Evolutionary conservation across 2,113 vertebrate genomes (phyloP).

Genomic region (Struthidea cinerea): DNA sequence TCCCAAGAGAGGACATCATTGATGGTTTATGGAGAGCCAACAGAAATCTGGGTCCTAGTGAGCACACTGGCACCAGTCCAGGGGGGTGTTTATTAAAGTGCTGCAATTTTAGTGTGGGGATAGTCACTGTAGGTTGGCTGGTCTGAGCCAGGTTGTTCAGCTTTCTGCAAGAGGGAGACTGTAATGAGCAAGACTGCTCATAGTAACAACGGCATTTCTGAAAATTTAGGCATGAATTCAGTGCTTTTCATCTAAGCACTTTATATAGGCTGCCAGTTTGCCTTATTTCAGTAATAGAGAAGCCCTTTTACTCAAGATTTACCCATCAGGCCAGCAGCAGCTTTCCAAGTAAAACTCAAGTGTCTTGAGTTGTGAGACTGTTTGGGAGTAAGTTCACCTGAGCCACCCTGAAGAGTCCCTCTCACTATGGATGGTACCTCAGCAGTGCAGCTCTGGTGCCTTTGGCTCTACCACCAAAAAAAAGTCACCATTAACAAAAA

Average conservation of each 20-base stretch:
- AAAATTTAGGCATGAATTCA: neutral
- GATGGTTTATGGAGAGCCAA: neutral
- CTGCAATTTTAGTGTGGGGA: neutral
- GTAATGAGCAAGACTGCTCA: neutral
- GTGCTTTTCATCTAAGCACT: neutral
- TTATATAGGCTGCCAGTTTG: neutral
- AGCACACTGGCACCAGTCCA: fast-evolving
- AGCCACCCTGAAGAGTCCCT: neutral
- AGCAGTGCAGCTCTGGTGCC: neutral
- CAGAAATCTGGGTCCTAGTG: neutral
- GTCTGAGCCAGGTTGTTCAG: neutral
- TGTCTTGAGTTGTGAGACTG: neutral
- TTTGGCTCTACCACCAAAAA: neutral
- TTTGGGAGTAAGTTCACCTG: neutral
- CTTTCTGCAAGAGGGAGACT: neutral
- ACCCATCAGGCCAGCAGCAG: neutral
- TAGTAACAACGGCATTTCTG: neutral
- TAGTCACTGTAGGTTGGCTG: neutral
- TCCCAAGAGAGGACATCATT: neutral
- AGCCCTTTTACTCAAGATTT: neutral
- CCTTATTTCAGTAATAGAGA: neutral
- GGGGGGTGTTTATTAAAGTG: fast-evolving
- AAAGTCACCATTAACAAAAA: neutral
- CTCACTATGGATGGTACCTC: neutral
- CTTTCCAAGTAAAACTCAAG: neutral